phyloP scores from a whole-genome alignment of 2,797 vertebrate genomes.

The Semotilus atromaculatus region DNA sequence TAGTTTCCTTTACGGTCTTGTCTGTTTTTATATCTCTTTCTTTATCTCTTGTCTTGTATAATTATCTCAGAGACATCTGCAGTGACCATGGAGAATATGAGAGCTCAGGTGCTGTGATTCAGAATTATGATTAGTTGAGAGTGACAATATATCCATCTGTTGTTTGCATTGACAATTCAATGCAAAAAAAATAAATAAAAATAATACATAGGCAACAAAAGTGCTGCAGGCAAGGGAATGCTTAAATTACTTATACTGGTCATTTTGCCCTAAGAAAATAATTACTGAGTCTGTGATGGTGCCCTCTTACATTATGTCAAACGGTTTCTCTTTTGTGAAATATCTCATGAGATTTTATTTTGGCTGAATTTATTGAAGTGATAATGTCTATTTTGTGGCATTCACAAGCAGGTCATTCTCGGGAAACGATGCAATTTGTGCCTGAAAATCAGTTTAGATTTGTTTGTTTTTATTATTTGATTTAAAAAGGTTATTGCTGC shows the following conservation, averaged over 20 bases:
- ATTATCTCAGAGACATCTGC: slow-evolving; percentile 5
- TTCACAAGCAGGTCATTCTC: neutral
- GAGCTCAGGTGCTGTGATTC: neutral
- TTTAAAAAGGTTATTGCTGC: slow-evolving; percentile 13
- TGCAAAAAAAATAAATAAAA: neutral
- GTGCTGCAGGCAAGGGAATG: slow-evolving; percentile 37
- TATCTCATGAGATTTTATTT: slow-evolving; percentile 31
- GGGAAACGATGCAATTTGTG: slow-evolving; percentile 4
- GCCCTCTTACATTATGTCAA: neutral
- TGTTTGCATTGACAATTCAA: slow-evolving; percentile 48
- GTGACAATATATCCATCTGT: slow-evolving; percentile 50
- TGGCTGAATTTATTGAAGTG: slow-evolving; percentile 15
- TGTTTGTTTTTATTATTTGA: neutral
- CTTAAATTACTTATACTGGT: slow-evolving; percentile 23
- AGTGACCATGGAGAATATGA: slow-evolving; percentile 18
- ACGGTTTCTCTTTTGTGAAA: slow-evolving; percentile 24
- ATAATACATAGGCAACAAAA: too few relatives aligned
- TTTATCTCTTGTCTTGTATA: slow-evolving; percentile 1
- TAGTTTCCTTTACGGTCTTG: neutral
- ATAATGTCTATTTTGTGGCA: slow-evolving; percentile 2
- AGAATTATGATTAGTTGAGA: slow-evolving; percentile 30
- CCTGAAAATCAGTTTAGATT: neutral
- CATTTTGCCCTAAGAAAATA: neutral
- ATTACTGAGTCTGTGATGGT: neutral
- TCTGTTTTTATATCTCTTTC: slow-evolving; percentile 12